Evolutionary conservation across 2,797 vertebrate genomes (phyloP).

Genomic region (Acanthornis magna): DNA sequence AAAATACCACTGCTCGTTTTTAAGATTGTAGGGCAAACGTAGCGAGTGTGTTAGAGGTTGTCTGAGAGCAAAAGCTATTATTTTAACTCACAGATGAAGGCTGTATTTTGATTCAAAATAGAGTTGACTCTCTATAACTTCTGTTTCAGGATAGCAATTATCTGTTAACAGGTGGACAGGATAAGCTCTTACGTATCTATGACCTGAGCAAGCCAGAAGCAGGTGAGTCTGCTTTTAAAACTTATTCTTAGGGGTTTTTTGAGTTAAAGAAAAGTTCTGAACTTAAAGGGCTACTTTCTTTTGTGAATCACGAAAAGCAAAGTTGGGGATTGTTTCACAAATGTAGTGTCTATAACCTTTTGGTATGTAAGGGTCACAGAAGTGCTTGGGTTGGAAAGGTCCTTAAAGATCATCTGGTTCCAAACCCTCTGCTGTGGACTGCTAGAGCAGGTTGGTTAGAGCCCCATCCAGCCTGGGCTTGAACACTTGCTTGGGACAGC

Average conservation of each 20-base stretch:
- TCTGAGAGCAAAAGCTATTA: background rate
- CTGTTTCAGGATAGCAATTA: conserved; percentile 89
- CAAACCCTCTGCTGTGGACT: background rate
- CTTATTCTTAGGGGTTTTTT: background rate
- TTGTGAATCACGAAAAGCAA: background rate
- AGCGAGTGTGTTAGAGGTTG: background rate
- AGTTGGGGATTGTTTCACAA: background rate
- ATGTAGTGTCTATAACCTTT: background rate
- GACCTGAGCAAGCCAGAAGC: conserved; percentile 91
- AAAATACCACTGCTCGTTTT: rapidly evolving
- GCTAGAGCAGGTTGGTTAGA: background rate
- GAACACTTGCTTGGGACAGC: background rate
- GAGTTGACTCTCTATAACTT: conserved; percentile 52
- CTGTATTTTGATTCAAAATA: background rate
- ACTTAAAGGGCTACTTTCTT: background rate
- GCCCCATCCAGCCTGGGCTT: background rate
- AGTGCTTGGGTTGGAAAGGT: background rate
- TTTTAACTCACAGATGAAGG: background rate
- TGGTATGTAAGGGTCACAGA: background rate
- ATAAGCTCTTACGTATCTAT: conserved; percentile 94
- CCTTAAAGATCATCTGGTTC: background rate
- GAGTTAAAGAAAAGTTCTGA: background rate
- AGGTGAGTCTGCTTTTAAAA: conserved; percentile 74
- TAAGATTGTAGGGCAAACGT: background rate
- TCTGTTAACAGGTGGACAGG: conserved; percentile 93